Evolutionary conservation across 2,888 invertebrate genomes (phyloP), one percentile per base, ranked within the genome.

Genomic region (Nomada ruficornis): DNA sequence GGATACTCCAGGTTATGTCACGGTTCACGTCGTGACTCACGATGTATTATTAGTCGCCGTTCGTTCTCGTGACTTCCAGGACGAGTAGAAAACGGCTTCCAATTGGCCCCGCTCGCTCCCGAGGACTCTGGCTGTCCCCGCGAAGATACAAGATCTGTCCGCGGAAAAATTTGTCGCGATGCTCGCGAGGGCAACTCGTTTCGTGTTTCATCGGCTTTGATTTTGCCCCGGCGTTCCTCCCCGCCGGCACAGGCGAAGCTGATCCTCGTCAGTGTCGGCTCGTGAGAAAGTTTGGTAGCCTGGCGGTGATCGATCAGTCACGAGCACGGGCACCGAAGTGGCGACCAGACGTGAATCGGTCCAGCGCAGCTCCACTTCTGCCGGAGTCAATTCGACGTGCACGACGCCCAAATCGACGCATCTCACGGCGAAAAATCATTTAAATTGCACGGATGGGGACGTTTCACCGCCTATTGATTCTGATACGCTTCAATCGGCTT

Each of bases 21-120:
- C 82, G 88, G 84, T 84, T 89, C 84, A 62, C 69, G 81, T 85
- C 87, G 87, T 88, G 84, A 89, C 84, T 89, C 88, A 88, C 88
- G 86, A 87, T 67, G 82, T 83, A 80, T 88, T 82, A 89, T 89
- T 88, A 88, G 81, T 86, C 76, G 72, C 78, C 82, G 88, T 80
- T 82, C 80, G 62, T 80, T 85, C 82, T 86, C 86, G 84, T 88
- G 88, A 86, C 83, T 84, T 76, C 67, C 82, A 80, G 69, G 82
- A 82, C 79, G 74, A 77, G 71, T 60, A 81, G 75, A 77, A 80
- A 85, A 82, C 73, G 47, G 65, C 84, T 82, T 77, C 84, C 84
- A 82, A 88, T 80, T 82, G 81, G 68, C 55, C 70, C 50, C 44
- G 52, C 64, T 57, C 60, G 63, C 47, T 42, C 26, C 36, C 0